phyloP scores from a whole-genome alignment of 2,888 invertebrate genomes.

The Schizotus pectinicornis region DNA sequence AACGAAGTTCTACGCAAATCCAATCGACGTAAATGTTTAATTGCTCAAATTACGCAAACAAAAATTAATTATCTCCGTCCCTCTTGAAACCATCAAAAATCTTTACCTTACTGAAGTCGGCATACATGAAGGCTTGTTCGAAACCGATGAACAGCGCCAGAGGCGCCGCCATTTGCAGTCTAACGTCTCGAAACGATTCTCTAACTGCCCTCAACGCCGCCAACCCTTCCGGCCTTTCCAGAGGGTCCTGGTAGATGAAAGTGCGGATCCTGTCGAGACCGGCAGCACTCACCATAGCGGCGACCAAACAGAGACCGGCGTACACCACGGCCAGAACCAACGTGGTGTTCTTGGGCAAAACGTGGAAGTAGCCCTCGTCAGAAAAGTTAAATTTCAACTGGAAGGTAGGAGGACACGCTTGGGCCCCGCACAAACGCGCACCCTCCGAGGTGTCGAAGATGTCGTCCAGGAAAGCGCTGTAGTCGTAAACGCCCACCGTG shows the following conservation, averaged over 20 bases:
- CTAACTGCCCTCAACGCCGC: conserved; percentile 60
- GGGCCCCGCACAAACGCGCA: conserved; percentile 65
- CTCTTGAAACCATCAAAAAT: neutral
- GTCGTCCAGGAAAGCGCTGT: conserved; percentile 55
- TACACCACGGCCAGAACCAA: conserved; percentile 56
- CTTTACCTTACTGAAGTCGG: conserved; percentile 80
- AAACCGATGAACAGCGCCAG: conserved; percentile 82
- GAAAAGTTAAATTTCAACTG: conserved; percentile 31
- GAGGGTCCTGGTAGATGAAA: conserved; percentile 63
- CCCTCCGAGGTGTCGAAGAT: conserved; percentile 64
- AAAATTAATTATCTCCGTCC: neutral
- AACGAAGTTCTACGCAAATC: neutral
- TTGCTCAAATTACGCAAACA: neutral
- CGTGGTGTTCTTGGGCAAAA: conserved; percentile 53
- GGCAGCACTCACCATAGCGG: conserved; percentile 53
- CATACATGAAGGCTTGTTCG: conserved; percentile 84
- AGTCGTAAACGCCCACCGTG: conserved; percentile 37
- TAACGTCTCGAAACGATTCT: conserved; percentile 66
- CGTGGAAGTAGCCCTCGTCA: conserved; percentile 36
- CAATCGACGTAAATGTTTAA: neutral
- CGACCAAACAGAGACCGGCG: conserved; percentile 56
- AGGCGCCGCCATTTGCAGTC: conserved; percentile 74
- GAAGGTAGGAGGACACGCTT: conserved; percentile 60
- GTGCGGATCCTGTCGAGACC: conserved; percentile 63
- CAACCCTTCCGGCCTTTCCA: conserved; percentile 57